phyloP scores from a whole-genome alignment of 2,113 vertebrate genomes.

The Opisthocomus hoazin region DNA sequence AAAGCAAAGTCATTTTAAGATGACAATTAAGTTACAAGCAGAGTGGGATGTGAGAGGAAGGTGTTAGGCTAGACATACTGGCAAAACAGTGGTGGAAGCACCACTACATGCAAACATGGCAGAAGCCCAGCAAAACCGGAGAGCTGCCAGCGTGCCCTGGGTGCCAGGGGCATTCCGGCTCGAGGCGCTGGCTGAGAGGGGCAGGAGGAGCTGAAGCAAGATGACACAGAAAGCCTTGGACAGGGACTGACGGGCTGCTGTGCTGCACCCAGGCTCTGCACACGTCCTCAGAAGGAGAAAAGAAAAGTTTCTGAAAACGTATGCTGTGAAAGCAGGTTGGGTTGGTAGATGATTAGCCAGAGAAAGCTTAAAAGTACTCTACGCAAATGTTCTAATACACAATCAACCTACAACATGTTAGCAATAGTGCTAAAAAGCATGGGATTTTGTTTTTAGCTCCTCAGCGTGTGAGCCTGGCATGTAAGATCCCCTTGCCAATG shows the following conservation, averaged over 20 bases:
- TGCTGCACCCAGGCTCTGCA: neutral
- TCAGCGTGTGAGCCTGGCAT: neutral
- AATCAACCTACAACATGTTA: neutral
- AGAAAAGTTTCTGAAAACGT: neutral
- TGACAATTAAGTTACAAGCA: neutral
- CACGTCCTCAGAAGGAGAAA: neutral
- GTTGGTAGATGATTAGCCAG: neutral
- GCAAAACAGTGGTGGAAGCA: neutral
- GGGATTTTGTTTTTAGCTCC: neutral
- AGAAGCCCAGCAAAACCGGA: neutral
- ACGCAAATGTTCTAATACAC: neutral
- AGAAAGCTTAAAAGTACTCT: neutral
- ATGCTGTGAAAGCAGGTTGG: neutral
- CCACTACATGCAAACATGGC: neutral
- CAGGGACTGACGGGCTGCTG: neutral
- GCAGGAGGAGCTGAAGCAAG: neutral
- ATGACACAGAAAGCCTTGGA: neutral
- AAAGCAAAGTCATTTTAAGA: neutral
- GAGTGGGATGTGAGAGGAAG: neutral
- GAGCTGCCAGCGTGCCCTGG: neutral
- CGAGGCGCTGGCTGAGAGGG: fast-evolving
- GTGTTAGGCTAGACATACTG: neutral
- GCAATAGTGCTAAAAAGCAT: fast-evolving
- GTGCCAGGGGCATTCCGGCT: neutral
- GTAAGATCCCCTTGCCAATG: neutral